Evolutionary conservation across 2,888 invertebrate genomes (phyloP), one percentile per base, ranked within the genome.

Genomic region (Belgica antarctica): DNA sequence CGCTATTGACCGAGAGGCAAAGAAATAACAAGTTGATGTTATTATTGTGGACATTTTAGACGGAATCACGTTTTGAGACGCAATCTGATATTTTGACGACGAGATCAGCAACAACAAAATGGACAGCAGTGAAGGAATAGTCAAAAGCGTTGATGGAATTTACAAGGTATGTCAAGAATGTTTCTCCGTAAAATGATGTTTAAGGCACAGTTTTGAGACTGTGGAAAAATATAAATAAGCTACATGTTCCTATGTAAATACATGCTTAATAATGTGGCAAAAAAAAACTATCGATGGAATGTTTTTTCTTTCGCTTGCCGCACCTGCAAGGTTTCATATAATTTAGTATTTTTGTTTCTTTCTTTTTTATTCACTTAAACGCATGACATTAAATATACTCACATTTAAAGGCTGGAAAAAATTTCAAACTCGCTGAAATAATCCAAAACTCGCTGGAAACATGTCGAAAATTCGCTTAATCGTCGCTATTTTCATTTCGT

Each of bases 61-160:
- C 41, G 12, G n/a, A 41, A n/a, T 41, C 31, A 31, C 4, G 4
- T 31, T 31, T 4, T 5, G 41, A 41, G 15, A 41, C 12, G n/a
- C n/a, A n/a, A n/a, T n/a, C n/a, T n/a, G n/a, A n/a, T n/a, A n/a
- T 41, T 41, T 41, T 41, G n/a, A 41, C n/a, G 41, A 41, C 5
- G 41, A 41, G 41, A 12, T 41, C 41, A 15, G 41, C 31, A 10
- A 24, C 17, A 52, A 3, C 25, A 59, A 59, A 59, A 59, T 90
- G 89, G 92, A 93, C 84, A 91, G 92, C 76, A n/a, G n/a, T n/a
- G 92, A 93, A 80, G 92, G 92, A 83, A 87, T 92, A 75, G 92
- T 91, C 78, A 92, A 91, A 83, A 87, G 92, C 76, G 92, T 92
- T 76, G 92, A 93, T 82, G 91, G 91, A 76, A 92, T 92, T 78